phyloP scores from a whole-genome alignment of 1,140 invertebrate genomes.

The Brachionus rotundiformis region DNA sequence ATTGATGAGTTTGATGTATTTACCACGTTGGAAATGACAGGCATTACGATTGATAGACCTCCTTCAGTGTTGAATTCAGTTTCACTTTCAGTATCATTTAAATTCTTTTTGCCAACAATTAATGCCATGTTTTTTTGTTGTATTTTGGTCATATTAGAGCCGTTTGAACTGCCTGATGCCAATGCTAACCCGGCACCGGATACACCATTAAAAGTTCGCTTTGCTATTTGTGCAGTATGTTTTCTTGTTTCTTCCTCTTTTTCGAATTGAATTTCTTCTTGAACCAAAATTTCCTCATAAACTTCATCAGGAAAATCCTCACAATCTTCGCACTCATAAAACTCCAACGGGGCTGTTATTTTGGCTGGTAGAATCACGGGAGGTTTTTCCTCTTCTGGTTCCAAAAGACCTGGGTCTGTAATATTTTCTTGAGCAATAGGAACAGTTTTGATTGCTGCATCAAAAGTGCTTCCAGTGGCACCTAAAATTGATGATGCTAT shows the following conservation, averaged over 20 bases:
- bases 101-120: conserved; percentile 46
- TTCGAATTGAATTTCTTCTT: background rate
- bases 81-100: conserved; percentile 35
- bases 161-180: background rate
- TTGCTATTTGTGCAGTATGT: conserved; percentile 4
- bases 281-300: background rate
- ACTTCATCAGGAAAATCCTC: conserved; percentile 51
- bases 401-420: background rate
- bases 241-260: conserved; percentile 31
- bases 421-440: background rate
- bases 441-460: conserved; percentile 21
- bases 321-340: conserved; percentile 48
- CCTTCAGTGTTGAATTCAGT: conserved; percentile 43
- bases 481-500: background rate
- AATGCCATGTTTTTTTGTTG: conserved; percentile 36
- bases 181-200: background rate
- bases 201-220: conserved; percentile 43
- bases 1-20: conserved; percentile 37
- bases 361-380: conserved; percentile 1
- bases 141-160: conserved; percentile 36
- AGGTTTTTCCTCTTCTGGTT: conserved; percentile 9
- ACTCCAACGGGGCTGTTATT: conserved; percentile 44
- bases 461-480: conserved; percentile 24
- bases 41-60: conserved; percentile 34
- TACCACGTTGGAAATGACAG: conserved; percentile 11